phyloP scores from a whole-genome alignment of 2,888 invertebrate species.

The Drosophila niveifrons region DNA sequence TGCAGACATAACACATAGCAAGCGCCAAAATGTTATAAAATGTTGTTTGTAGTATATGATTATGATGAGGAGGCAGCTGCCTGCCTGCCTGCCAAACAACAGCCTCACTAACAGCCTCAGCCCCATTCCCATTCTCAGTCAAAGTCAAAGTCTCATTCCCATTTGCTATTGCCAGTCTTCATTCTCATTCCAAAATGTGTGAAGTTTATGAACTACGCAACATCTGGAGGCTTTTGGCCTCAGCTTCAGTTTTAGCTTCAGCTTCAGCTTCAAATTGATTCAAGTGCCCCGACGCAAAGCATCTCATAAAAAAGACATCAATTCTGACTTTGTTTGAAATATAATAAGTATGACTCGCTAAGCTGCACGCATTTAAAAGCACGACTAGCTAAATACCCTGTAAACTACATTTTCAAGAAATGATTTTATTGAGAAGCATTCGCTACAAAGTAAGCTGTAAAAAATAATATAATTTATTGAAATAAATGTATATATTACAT shows the following conservation, averaged over 20 bases:
- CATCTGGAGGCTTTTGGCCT: conserved; percentile 43
- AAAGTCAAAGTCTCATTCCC: background rate
- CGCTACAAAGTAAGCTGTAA: too few relatives aligned
- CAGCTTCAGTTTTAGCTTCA: background rate
- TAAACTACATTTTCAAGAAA: background rate
- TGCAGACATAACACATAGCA: conserved; percentile 41
- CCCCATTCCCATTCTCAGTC: conserved; percentile 9
- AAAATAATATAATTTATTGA: too few relatives aligned
- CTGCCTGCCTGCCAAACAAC: too few relatives aligned
- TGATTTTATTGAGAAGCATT: too few relatives aligned
- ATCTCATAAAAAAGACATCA: conserved; percentile 81
- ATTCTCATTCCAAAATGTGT: conserved; percentile 62
- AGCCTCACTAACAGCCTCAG: conserved; percentile 2
- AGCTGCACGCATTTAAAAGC: background rate
- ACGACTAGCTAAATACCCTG: conserved; percentile 33
- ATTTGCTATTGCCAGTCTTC: background rate
- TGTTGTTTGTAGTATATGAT: conserved; percentile 57
- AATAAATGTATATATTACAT: too few relatives aligned
- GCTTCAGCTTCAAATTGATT: conserved; percentile 65
- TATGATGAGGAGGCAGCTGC: conserved; percentile 43
- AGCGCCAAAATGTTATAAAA: conserved; percentile 68
- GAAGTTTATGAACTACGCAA: conserved; percentile 68
- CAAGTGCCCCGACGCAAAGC: conserved; percentile 69
- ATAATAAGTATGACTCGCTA: conserved; percentile 41
- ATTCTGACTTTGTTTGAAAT: conserved; percentile 75